These are phyloP conservation scores for Ammodytes dubius DNA, from an alignment of 2,113 vertebrate genomes.

Conservation along the genomic window DNA sequence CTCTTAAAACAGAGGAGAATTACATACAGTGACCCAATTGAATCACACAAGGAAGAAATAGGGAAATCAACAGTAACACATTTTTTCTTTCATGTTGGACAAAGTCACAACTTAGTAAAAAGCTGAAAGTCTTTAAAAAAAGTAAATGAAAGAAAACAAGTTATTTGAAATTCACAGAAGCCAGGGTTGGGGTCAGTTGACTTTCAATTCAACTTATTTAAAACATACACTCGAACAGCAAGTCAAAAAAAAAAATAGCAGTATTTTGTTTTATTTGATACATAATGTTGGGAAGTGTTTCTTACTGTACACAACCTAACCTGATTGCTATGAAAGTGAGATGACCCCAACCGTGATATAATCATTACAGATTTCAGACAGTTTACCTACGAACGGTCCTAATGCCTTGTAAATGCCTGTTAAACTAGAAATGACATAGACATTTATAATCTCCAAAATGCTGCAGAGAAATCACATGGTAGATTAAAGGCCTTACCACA, in stretches of 20 bases:
- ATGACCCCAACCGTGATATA: constrained; percentile 8
- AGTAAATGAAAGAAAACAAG: not conserved
- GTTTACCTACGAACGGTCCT: constrained; percentile 5
- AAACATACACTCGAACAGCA: constrained; percentile 32
- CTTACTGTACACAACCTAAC: not conserved
- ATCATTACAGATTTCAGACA: not conserved
- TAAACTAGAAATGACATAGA: constrained; percentile 10
- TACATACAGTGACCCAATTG: constrained; percentile 31
- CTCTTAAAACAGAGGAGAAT: constrained; percentile 80
- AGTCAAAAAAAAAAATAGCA: constrained; percentile 5
- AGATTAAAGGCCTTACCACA: not conserved
- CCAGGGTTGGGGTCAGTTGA: not conserved
- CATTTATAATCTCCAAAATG: not conserved
- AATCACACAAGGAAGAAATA: constrained; percentile 42
- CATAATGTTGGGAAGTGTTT: not conserved
- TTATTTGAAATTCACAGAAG: not conserved
- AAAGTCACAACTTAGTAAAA: constrained; percentile 19
- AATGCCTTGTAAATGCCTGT: constrained; percentile 11
- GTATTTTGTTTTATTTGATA: no score
- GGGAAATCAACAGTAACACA: constrained; percentile 1
- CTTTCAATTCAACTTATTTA: constrained; percentile 8
- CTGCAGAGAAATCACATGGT: not conserved
- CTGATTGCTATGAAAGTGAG: constrained; percentile 4
- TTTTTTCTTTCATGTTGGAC: constrained; percentile 12
- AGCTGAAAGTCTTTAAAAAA: constrained; percentile 9